phyloP scores from a whole-genome alignment of 2,113 vertebrate species.

The Onychostruthus taczanowskii region DNA sequence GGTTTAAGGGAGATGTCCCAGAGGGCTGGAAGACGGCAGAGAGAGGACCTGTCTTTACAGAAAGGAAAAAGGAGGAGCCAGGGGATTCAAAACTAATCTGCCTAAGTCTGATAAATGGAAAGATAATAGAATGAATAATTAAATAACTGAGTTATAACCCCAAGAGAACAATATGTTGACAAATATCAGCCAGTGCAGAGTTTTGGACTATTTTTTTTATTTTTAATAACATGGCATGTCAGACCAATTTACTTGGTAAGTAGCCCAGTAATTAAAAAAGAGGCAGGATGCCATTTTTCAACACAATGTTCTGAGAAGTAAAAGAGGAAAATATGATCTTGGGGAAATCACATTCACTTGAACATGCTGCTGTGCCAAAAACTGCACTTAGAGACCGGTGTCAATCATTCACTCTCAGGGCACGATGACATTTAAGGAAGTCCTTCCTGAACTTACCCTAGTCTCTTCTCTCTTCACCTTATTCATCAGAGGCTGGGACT shows the following conservation, averaged over 20 bases:
- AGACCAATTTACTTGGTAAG: background rate
- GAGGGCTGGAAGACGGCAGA: background rate
- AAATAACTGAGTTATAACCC: background rate
- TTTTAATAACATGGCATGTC: background rate
- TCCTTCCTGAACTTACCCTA: background rate
- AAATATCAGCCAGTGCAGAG: background rate
- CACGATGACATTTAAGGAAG: background rate
- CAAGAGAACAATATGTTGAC: background rate
- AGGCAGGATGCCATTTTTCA: background rate
- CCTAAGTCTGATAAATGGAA: constrained; percentile 19
- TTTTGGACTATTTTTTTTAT: background rate
- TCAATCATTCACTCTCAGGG: background rate
- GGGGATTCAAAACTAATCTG: background rate
- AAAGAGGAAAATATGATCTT: background rate
- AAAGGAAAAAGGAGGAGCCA: constrained; percentile 25
- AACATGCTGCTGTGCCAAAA: background rate
- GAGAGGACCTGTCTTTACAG: background rate
- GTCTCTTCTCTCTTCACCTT: background rate
- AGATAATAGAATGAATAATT: constrained; percentile 12
- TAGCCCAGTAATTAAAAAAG: background rate
- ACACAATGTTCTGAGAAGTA: background rate
- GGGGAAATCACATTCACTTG: background rate
- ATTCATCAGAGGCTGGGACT: background rate
- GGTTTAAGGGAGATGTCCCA: constrained; percentile 17
- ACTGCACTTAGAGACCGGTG: background rate